Evolutionary conservation across 2,888 invertebrate genomes (phyloP).

Genomic region (Yponomeuta cagnagella): DNA sequence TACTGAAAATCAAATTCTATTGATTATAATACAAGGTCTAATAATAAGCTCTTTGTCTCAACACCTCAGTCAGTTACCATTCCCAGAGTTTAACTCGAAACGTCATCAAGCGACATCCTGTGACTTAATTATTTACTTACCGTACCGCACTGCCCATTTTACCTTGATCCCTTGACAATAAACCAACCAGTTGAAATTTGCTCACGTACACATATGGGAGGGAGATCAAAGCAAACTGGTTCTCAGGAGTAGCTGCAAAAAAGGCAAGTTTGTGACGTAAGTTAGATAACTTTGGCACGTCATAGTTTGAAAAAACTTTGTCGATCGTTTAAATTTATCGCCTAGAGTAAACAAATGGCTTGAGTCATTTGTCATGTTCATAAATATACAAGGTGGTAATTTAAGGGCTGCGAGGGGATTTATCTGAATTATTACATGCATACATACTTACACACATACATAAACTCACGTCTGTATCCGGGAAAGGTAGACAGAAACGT

Average conservation of each 20-base stretch:
- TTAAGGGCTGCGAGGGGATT: too few species aligned
- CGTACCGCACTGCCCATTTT: background rate
- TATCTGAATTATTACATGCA: too few species aligned
- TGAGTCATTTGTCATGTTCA: background rate
- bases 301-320: constrained; percentile 1
- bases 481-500: too few species aligned
- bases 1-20: too few species aligned
- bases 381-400: background rate
- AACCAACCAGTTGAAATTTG: background rate
- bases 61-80: background rate
- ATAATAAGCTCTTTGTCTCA: too few species aligned
- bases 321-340: background rate
- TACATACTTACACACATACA: too few species aligned
- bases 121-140: constrained; percentile 12
- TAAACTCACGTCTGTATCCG: too few species aligned
- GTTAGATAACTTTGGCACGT: constrained; percentile 9
- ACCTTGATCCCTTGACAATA: background rate
- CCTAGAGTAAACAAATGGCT: background rate
- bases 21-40: too few species aligned
- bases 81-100: background rate
- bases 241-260: background rate
- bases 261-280: constrained; percentile 8
- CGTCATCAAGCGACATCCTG: constrained; percentile 13
- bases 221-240: background rate
- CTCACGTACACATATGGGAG: background rate